Conservation (phyloP, 2,113 vertebrate genomes). For the Pelodiscus sinensis region DNA sequence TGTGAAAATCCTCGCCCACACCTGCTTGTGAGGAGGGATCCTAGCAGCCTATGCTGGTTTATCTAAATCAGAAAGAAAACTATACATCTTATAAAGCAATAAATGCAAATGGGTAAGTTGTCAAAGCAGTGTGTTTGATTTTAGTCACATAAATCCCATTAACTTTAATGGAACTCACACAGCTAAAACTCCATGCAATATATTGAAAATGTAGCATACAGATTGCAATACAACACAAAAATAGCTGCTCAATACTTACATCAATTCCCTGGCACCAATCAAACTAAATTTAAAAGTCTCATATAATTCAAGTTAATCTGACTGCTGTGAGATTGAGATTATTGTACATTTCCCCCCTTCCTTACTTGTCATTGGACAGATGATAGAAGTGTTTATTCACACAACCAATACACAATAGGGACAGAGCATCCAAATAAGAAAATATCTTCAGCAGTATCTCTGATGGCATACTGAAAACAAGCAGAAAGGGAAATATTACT, state of each 20-base stretch:
- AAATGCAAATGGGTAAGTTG: not conserved
- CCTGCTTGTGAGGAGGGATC: not conserved
- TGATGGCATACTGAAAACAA: conserved; percentile 82
- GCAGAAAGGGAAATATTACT: not conserved
- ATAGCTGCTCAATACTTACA: not conserved
- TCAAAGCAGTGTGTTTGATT: not conserved
- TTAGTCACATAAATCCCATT: not conserved
- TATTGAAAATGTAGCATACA: not conserved
- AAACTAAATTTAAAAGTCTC: not conserved
- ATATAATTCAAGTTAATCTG: not conserved
- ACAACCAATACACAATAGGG: conserved; percentile 82
- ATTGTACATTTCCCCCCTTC: not conserved
- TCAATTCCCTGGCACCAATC: not conserved
- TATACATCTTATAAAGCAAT: not conserved
- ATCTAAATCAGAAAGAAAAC: not conserved
- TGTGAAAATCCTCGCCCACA: not conserved
- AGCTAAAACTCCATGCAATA: not conserved
- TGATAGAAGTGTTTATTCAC: conserved; percentile 83
- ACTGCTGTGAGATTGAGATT: not conserved
- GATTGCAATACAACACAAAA: not conserved
- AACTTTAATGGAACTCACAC: not conserved
- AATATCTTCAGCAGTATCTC: conserved; percentile 88
- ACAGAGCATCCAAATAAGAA: conserved; percentile 84
- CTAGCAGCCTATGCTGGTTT: not conserved
- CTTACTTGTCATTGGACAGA: conserved; percentile 91